Conservation (phyloP, 2,113 vertebrate species). For the Pituophis catenifer region DNA sequence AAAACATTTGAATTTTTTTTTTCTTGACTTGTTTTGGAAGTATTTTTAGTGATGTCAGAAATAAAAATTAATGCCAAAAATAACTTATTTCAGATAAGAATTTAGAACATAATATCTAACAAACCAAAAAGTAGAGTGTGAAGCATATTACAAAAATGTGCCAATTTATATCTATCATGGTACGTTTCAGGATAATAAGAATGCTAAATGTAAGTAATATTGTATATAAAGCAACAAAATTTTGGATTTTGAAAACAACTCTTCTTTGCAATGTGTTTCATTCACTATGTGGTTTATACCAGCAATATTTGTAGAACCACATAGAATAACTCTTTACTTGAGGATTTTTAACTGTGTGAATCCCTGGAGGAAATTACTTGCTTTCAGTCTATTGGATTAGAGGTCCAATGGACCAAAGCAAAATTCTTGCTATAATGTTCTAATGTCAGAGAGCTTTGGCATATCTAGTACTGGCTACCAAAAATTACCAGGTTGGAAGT, state of each 20-base stretch:
- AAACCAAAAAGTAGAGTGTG: neutral
- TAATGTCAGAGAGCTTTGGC: neutral
- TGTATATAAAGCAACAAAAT: neutral
- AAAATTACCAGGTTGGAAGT: neutral
- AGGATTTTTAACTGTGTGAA: neutral
- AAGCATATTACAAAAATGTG: neutral
- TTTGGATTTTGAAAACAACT: neutral
- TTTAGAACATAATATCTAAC: neutral
- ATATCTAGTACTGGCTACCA: neutral
- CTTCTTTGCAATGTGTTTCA: neutral
- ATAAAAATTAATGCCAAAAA: neutral
- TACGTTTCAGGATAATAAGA: neutral
- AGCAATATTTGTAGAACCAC: neutral
- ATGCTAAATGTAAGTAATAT: neutral
- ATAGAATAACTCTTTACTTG: neutral
- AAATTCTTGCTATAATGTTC: neutral
- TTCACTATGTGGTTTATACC: neutral
- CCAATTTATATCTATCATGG: neutral
- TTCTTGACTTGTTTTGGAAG: constrained; percentile 45
- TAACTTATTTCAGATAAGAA: neutral
- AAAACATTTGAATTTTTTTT: constrained; percentile 53
- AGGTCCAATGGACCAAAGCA: neutral
- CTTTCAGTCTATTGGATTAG: neutral
- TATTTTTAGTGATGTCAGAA: constrained; percentile 46
- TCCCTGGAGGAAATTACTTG: neutral